Conservation (phyloP, 2,797 vertebrate species). For the Ctenochaetus hawaiiensis region DNA sequence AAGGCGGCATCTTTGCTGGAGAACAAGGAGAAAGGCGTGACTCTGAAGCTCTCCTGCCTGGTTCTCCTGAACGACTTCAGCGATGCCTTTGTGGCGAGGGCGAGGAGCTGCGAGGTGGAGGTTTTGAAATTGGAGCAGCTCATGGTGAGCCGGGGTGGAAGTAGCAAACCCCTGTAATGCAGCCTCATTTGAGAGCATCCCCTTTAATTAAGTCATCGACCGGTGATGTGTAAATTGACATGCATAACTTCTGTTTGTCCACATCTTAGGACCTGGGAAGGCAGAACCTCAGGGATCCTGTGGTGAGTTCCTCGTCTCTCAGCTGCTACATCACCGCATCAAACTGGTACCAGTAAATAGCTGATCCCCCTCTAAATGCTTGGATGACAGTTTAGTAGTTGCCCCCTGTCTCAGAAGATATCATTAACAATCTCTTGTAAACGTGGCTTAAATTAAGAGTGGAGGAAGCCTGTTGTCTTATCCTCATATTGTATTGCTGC, state of each 20-base stretch:
- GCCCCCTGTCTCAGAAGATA: constrained; percentile 62
- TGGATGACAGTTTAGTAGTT: constrained; percentile 59
- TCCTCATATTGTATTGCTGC: constrained; percentile 69
- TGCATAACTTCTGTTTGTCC: constrained; percentile 50
- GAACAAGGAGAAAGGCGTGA: constrained; percentile 84
- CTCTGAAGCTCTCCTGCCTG: constrained; percentile 81
- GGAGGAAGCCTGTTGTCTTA: constrained; percentile 68
- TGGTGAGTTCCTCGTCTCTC: constrained; percentile 79
- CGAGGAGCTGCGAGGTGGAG: constrained; percentile 82
- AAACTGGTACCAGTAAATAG: constrained; percentile 59
- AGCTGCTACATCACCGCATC: constrained; percentile 52
- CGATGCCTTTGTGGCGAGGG: constrained; percentile 78
- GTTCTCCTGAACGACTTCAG: constrained; percentile 84
- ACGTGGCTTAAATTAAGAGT: constrained; percentile 53
- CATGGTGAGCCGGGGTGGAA: constrained; percentile 79
- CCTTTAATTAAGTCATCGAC: constrained; percentile 53
- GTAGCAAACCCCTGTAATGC: constrained; percentile 20
- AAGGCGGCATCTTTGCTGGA: constrained; percentile 80
- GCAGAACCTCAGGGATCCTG: constrained; percentile 83
- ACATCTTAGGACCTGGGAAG: constrained; percentile 83
- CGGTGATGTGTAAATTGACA: constrained; percentile 50
- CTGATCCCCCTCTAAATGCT: constrained; percentile 61
- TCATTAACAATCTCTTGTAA: constrained; percentile 76
- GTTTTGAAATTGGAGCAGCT: constrained; percentile 82
- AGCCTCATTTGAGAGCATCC: constrained; percentile 27